Percentiles rank a stretch among this genome's conserved stretches.
These are phyloP conservation scores for Metridium senile DNA, from an alignment of 92 coral and sea anemone species.

Conservation along the genomic window DNA sequence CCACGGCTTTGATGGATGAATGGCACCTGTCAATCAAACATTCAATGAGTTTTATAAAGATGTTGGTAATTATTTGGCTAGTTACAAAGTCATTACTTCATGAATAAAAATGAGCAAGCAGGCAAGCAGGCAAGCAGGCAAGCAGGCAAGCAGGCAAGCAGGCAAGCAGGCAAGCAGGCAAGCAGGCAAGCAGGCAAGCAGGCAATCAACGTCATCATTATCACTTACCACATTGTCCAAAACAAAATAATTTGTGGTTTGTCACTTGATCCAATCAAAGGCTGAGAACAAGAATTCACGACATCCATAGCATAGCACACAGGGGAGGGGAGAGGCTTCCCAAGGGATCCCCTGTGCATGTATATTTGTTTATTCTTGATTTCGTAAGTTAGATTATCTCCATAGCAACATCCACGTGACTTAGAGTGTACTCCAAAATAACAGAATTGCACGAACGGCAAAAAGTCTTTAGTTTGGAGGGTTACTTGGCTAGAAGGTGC, in stretches of 20 bases:
- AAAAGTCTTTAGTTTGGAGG: conserved; percentile 64
- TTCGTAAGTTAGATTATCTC: conserved; percentile 69
- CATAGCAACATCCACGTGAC: conserved; percentile 54
- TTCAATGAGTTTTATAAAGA: neutral
- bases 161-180: neutral
- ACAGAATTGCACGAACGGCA: conserved; percentile 77
- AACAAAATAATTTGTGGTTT: conserved; percentile 73
- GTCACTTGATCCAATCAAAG: conserved; percentile 43
- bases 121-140: neutral
- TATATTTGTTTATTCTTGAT: conserved; percentile 50
- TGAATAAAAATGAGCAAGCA: neutral
- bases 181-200: neutral
- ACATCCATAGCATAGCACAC: conserved; percentile 74
- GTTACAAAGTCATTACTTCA: too few species aligned
- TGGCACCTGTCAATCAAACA: conserved; percentile 66
- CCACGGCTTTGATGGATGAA: conserved; percentile 76
- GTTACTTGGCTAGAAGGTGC: conserved; percentile 61
- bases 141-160: neutral
- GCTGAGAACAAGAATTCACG: conserved; percentile 48
- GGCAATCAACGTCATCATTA: neutral
- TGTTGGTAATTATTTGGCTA: too few species aligned
- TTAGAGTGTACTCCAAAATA: conserved; percentile 71
- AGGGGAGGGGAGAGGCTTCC: conserved; percentile 76
- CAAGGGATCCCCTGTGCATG: conserved; percentile 62
- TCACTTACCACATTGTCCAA: conserved; percentile 92